phyloP scores from a whole-genome alignment of 1,140 invertebrate species.

The Ruditapes philippinarum region DNA sequence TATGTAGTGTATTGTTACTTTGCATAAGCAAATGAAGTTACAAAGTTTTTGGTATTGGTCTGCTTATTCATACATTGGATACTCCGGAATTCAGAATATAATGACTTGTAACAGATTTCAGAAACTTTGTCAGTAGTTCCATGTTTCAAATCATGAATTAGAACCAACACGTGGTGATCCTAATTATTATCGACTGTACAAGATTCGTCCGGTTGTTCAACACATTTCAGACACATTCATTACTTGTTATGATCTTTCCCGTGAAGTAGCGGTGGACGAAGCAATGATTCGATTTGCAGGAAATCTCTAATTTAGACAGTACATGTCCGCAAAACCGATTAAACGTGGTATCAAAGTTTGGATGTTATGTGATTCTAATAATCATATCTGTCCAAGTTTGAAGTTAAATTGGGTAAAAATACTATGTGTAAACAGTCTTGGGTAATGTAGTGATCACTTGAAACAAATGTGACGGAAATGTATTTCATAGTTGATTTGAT shows the following conservation, averaged over 20 bases:
- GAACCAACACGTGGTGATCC: neutral
- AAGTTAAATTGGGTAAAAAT: neutral
- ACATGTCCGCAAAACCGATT: conserved; percentile 84
- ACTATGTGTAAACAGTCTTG: neutral
- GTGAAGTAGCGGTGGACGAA: neutral
- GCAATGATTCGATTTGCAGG: neutral
- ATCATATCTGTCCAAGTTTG: conserved; percentile 43
- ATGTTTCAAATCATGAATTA: neutral
- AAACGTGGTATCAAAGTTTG: conserved; percentile 87
- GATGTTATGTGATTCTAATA: conserved; percentile 51
- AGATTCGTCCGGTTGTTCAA: neutral
- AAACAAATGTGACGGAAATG: no score
- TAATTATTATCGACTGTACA: neutral
- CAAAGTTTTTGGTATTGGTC: neutral
- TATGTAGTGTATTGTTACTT: neutral
- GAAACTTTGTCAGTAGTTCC: neutral
- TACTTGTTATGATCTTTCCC: neutral
- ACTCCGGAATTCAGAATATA: neutral
- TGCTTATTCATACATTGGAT: neutral
- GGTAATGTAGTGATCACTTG: conserved; percentile 5
- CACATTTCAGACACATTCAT: neutral
- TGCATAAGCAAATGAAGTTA: no score
- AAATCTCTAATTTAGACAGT: conserved; percentile 85
- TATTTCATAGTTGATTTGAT: no score
- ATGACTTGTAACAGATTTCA: neutral